Conservation (phyloP, 37 sponge, comb jelly and placozoan species). For the Spongia lamella region DNA sequence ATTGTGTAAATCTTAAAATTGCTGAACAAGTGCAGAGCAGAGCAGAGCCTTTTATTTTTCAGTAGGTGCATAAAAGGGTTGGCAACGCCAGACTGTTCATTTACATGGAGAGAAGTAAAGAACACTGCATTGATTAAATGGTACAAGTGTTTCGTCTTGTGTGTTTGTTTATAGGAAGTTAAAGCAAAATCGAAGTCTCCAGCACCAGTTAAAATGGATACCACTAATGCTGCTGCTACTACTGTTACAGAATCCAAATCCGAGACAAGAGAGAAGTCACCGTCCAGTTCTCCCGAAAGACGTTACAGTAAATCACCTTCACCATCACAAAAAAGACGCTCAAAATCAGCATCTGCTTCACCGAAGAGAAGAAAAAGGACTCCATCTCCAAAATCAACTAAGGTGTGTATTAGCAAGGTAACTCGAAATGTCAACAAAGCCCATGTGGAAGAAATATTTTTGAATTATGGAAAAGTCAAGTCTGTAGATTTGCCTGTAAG, state of each 20-base stretch:
- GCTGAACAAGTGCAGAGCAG: too few species aligned
- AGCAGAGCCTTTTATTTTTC: too few species aligned
- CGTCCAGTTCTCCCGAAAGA: background rate
- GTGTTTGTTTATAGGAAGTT: background rate
- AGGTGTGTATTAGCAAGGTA: constrained; percentile 68
- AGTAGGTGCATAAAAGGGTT: too few species aligned
- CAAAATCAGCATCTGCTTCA: constrained; percentile 23
- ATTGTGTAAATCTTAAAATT: too few species aligned
- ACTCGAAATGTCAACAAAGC: constrained; percentile 77
- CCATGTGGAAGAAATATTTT: constrained; percentile 83
- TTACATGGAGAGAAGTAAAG: too few species aligned
- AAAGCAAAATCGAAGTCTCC: constrained; percentile 22
- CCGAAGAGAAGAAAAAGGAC: constrained; percentile 28
- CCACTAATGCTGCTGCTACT: constrained; percentile 1
- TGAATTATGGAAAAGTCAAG: constrained; percentile 67
- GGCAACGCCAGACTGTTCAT: too few species aligned
- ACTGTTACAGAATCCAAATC: background rate
- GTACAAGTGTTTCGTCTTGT: too few species aligned
- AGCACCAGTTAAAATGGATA: too few species aligned
- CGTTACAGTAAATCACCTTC: background rate
- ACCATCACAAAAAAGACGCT: constrained; percentile 13
- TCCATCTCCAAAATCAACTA: constrained; percentile 55
- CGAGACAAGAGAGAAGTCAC: background rate
- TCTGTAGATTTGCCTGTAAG: constrained; percentile 69
- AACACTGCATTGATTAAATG: too few species aligned